Evolutionary conservation across 2,113 vertebrate genomes (phyloP).

Genomic region (Odocoileus hemionus): DNA sequence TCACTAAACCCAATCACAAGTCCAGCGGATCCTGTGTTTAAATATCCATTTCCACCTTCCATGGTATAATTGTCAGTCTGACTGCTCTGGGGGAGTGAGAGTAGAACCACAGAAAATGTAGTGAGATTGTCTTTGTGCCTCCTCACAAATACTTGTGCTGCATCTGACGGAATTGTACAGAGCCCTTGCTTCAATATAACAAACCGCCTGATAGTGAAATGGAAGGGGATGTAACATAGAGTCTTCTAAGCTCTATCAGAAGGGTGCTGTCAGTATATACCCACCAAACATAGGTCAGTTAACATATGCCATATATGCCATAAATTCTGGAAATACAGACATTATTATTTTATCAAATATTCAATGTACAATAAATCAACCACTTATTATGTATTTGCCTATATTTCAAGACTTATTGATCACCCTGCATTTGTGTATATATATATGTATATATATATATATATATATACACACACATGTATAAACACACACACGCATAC

Average conservation of each 20-base stretch:
- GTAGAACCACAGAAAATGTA: background rate
- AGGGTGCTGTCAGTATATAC: fast-evolving
- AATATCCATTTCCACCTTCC: background rate
- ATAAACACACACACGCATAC: fast-evolving
- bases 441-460: fast-evolving
- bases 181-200: background rate
- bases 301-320: background rate
- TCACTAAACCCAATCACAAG: too few relatives aligned
- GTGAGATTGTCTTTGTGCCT: background rate
- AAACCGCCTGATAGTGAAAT: background rate
- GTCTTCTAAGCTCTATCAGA: background rate
- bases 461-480: background rate
- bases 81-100: fast-evolving
- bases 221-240: background rate
- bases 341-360: background rate
- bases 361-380: background rate
- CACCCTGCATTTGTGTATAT: background rate
- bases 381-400: background rate
- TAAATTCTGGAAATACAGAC: background rate
- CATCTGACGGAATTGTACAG: background rate
- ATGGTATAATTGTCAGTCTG: background rate
- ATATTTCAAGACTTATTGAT: background rate
- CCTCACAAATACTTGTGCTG: background rate
- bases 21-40: background rate
- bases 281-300: too few relatives aligned